A percentile compares a stretch with the other conserved stretches of the same genome.
These are phyloP conservation scores for Amphiprion percula DNA, from an alignment of 2,113 vertebrate species.

Conservation along the genomic window DNA sequence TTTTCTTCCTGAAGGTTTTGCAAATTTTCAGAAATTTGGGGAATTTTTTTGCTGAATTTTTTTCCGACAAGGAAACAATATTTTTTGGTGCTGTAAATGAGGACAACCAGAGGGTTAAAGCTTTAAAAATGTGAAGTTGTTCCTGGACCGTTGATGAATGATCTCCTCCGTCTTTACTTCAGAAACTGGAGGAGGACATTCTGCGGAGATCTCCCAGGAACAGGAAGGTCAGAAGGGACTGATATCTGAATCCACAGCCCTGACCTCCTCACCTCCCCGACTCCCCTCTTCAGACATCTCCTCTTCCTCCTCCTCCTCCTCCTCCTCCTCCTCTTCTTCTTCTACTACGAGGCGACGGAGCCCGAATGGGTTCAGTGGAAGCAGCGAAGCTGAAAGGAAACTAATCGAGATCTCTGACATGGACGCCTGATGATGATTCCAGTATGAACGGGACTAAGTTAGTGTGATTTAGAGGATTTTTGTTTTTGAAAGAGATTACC, in stretches of 20 bases:
- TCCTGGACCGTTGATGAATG: no score
- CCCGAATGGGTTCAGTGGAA: constrained; percentile 59
- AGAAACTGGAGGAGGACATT: constrained; percentile 91
- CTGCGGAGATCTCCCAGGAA: constrained; percentile 95
- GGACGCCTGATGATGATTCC: constrained; percentile 55
- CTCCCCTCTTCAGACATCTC: background rate
- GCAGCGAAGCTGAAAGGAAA: constrained; percentile 56
- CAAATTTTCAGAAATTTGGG: no score
- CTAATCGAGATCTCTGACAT: constrained; percentile 40
- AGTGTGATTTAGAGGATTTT: constrained; percentile 63
- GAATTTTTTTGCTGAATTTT: no score
- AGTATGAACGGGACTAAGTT: constrained; percentile 64
- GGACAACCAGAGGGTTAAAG: no score
- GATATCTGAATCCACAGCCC: constrained; percentile 69
- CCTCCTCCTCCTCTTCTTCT: constrained; percentile 15
- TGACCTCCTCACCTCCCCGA: constrained; percentile 26
- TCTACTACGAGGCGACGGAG: constrained; percentile 55
- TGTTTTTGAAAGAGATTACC: constrained; percentile 63
- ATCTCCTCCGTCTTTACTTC: background rate
- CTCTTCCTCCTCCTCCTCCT: background rate
- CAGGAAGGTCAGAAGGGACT: constrained; percentile 95
- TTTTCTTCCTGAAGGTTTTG: no score
- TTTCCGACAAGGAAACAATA: no score
- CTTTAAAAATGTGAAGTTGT: no score
- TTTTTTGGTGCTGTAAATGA: no score